Conservation (phyloP, 1,140 invertebrate species). For the Pantala flavescens region DNA sequence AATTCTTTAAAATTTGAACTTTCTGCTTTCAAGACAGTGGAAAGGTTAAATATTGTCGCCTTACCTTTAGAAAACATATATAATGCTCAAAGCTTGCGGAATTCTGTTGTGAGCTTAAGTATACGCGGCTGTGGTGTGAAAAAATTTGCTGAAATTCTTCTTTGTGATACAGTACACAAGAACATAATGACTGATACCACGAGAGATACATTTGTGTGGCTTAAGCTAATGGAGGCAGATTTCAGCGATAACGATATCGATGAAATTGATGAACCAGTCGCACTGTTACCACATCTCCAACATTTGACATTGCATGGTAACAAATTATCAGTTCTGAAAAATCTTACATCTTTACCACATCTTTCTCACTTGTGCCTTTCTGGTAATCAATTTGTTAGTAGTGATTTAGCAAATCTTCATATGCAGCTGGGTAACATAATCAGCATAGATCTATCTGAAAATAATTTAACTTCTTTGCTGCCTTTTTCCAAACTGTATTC, state of each 20-base stretch:
- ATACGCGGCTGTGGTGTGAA: conserved; percentile 49
- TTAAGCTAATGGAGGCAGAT: conserved; percentile 52
- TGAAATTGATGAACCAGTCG: conserved; percentile 67
- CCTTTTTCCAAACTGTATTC: conserved; percentile 77
- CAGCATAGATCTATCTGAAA: conserved; percentile 75
- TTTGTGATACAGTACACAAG: conserved; percentile 62
- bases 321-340: conserved; percentile 57
- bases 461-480: conserved; percentile 61
- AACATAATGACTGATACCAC: conserved; percentile 21
- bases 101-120: conserved; percentile 48
- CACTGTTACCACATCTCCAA: conserved; percentile 64
- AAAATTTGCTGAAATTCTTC: conserved; percentile 55
- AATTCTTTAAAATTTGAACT: conserved; percentile 71
- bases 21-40: conserved; percentile 62
- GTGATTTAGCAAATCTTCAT: conserved; percentile 62
- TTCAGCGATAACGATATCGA: conserved; percentile 70
- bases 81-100: conserved; percentile 53
- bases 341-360: conserved; percentile 65
- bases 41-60: conserved; percentile 47
- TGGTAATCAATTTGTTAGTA: conserved; percentile 53
- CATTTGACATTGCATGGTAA: conserved; percentile 65
- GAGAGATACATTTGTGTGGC: conserved; percentile 35
- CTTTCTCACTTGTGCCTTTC: conserved; percentile 65
- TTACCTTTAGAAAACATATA: conserved; percentile 54
- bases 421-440: conserved; percentile 81